Percentiles rank a stretch among this genome's conserved stretches.
These are phyloP conservation scores for Aurelia sp. DNA, from an alignment of 30 jellyfish, hydroid and myxozoan genomes.

Conservation along the genomic window DNA sequence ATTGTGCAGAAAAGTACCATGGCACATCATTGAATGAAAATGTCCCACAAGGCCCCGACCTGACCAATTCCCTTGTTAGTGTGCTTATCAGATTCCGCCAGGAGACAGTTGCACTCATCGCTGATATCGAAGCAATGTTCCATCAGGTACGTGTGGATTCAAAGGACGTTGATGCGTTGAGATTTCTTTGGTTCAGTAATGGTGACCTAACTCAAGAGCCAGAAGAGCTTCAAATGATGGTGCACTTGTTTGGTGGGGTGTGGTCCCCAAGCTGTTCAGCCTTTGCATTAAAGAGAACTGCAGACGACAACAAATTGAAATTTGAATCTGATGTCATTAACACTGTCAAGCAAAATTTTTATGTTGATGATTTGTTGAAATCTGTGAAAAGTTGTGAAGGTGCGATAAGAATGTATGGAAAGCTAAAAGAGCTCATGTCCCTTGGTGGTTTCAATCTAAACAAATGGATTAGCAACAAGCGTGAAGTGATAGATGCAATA, in stretches of 20 bases:
- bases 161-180: constrained; percentile 33
- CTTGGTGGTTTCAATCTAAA: constrained; percentile 67
- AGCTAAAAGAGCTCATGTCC: constrained; percentile 36
- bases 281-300: constrained; percentile 64
- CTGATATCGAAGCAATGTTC: constrained; percentile 79
- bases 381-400: constrained; percentile 26
- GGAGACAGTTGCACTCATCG: constrained; percentile 64
- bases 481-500: constrained; percentile 34
- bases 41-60: constrained; percentile 76
- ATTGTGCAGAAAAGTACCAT: constrained; percentile 71
- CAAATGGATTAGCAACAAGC: constrained; percentile 49
- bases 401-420: constrained; percentile 26
- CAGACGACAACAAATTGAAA: constrained; percentile 16
- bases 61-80: constrained; percentile 52
- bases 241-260: constrained; percentile 73
- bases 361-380: constrained; percentile 65
- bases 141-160: constrained; percentile 63
- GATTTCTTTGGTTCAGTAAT: constrained; percentile 75
- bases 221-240: constrained; percentile 51
- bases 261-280: constrained; percentile 77
- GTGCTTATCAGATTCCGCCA: constrained; percentile 68
- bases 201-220: constrained; percentile 52
- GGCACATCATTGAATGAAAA: constrained; percentile 57
- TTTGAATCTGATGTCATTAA: constrained; percentile 12
- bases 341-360: constrained; percentile 49